A percentile compares a stretch with the other conserved stretches of the same genome.
Conservation (phyloP, 2,888 invertebrate genomes). For the Noctuana brunneofusca region DNA sequence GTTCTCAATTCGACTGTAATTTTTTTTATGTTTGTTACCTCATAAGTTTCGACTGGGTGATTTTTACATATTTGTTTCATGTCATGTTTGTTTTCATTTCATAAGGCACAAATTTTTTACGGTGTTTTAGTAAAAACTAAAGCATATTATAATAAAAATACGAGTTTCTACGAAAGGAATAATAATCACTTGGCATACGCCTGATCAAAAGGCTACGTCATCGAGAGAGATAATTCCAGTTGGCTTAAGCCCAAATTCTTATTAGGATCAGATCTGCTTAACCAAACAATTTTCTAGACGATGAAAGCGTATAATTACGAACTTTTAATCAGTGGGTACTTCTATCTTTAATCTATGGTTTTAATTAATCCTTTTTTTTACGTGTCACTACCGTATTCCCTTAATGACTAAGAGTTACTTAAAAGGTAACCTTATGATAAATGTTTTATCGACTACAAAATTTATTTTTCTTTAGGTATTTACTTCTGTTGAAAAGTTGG, state of each 20-base stretch:
- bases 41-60: no score
- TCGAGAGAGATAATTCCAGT: constrained; percentile 22
- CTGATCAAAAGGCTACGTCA: constrained; percentile 18
- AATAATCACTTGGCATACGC: constrained; percentile 1
- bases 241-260: constrained; percentile 26
- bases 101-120: no score
- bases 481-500: no score
- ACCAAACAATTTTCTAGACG: constrained; percentile 15
- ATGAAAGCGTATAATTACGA: constrained; percentile 21
- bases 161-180: background rate
- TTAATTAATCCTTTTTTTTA: background rate
- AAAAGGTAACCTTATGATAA: no score
- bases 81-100: no score
- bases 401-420: no score
- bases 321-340: constrained; percentile 21
- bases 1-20: no score
- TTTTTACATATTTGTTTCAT: no score
- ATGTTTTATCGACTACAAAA: no score
- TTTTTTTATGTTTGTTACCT: no score
- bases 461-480: no score
- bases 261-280: constrained; percentile 13
- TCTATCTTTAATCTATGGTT: constrained; percentile 1
- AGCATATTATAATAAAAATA: background rate
- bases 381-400: background rate
- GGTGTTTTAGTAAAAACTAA: no score